Evolutionary conservation across 2,113 vertebrate species (phyloP).

Genomic region (Actinemys pallida): DNA sequence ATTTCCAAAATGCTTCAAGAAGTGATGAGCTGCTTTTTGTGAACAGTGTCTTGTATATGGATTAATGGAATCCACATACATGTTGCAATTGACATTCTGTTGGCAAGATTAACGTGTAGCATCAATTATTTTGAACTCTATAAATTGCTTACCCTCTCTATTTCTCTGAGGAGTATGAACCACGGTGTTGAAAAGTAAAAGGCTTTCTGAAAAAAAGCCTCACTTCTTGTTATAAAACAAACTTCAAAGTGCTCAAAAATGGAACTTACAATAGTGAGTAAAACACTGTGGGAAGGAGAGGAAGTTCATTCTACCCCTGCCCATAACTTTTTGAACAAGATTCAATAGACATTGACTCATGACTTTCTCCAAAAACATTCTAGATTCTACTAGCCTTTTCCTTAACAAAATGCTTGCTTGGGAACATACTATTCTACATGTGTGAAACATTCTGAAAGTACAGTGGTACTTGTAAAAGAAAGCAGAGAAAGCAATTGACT

Average conservation of each 20-base stretch:
- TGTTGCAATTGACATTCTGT: not conserved
- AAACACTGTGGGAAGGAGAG: not conserved
- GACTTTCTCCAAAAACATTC: not conserved
- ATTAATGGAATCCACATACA: fast-evolving
- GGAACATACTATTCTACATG: not conserved
- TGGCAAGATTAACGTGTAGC: not conserved
- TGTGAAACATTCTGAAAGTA: not conserved
- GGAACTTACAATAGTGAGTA: not conserved
- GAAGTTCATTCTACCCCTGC: not conserved
- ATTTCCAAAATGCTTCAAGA: not conserved
- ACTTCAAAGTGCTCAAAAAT: not conserved
- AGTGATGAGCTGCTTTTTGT: not conserved
- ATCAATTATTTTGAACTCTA: fast-evolving
- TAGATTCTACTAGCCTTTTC: not conserved
- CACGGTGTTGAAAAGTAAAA: not conserved
- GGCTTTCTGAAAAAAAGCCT: not conserved
- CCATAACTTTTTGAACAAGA: not conserved
- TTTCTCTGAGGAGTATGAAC: not conserved
- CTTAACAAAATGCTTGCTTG: not conserved
- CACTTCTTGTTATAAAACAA: not conserved
- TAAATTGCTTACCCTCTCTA: not conserved
- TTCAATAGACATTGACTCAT: not conserved
- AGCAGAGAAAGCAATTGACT: not conserved
- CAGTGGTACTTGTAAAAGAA: not conserved
- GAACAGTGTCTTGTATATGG: not conserved